phyloP scores from a whole-genome alignment of 2,888 invertebrate species.

The Antitype chi region DNA sequence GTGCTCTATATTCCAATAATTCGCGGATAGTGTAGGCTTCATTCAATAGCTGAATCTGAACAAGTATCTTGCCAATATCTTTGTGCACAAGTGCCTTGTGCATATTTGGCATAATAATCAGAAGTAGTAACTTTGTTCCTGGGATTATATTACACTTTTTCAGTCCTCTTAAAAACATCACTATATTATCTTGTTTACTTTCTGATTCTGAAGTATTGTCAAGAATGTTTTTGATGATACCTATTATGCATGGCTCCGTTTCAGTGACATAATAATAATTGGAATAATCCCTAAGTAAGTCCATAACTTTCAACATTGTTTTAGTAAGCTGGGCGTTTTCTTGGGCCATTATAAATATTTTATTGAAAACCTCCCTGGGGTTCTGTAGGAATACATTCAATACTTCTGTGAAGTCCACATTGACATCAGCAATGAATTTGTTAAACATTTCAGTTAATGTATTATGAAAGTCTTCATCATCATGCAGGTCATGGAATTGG shows the following conservation, averaged over 20 bases:
- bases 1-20: conserved; percentile 80
- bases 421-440: conserved; percentile 76
- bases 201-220: conserved; percentile 73
- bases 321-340: conserved; percentile 79
- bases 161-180: conserved; percentile 78
- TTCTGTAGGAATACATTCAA: conserved; percentile 82
- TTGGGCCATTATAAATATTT: conserved; percentile 79
- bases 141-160: conserved; percentile 76
- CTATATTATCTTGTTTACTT: conserved; percentile 74
- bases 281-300: conserved; percentile 76
- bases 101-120: conserved; percentile 83
- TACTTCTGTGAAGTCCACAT: conserved; percentile 77
- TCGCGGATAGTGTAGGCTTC: conserved; percentile 76
- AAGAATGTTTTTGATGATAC: conserved; percentile 73
- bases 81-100: conserved; percentile 78
- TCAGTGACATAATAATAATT: conserved; percentile 80
- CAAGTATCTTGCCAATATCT: conserved; percentile 72
- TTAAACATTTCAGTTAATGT: conserved; percentile 82
- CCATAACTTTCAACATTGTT: conserved; percentile 81
- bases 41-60: conserved; percentile 77
- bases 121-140: conserved; percentile 77
- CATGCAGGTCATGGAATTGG: conserved; percentile 72
- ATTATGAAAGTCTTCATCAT: conserved; percentile 72
- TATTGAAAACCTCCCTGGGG: conserved; percentile 78
- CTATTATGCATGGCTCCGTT: conserved; percentile 80